phyloP scores from a whole-genome alignment of 2,113 vertebrate species.

The Capricornis sumatraensis region DNA sequence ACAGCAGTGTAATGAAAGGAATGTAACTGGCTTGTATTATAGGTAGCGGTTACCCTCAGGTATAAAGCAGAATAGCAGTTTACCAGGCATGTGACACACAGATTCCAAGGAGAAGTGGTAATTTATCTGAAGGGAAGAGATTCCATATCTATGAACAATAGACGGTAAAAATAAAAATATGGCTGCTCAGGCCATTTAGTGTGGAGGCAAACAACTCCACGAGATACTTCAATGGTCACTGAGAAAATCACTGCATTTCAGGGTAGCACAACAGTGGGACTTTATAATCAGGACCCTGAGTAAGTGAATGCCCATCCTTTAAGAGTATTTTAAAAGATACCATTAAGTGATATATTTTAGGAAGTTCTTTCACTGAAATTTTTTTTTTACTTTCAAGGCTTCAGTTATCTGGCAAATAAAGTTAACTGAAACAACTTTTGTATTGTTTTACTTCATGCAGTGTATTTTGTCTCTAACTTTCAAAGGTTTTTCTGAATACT shows the following conservation, averaged over 20 bases:
- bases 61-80: slow-evolving; percentile 12
- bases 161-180: not conserved
- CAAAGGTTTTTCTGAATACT: slow-evolving; percentile 8
- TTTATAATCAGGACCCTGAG: not conserved
- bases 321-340: not conserved
- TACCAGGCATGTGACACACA: not conserved
- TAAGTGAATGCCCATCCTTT: not conserved
- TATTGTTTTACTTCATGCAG: not conserved
- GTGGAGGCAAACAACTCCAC: not conserved
- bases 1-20: not conserved
- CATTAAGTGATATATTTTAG: slow-evolving; percentile 7
- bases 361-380: slow-evolving; percentile 1
- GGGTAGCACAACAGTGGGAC: not conserved
- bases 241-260: not conserved
- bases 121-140: not conserved
- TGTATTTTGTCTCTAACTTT: slow-evolving; percentile 35
- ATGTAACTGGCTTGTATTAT: not conserved
- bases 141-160: not conserved
- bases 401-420: slow-evolving; percentile 8
- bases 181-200: not conserved
- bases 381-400: slow-evolving; percentile 11
- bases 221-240: not conserved
- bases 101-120: not conserved
- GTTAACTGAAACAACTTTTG: not conserved
- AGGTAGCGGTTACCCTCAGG: not conserved